Conservation (phyloP, 1,140 invertebrate species). For the Dreissena polymorpha region DNA sequence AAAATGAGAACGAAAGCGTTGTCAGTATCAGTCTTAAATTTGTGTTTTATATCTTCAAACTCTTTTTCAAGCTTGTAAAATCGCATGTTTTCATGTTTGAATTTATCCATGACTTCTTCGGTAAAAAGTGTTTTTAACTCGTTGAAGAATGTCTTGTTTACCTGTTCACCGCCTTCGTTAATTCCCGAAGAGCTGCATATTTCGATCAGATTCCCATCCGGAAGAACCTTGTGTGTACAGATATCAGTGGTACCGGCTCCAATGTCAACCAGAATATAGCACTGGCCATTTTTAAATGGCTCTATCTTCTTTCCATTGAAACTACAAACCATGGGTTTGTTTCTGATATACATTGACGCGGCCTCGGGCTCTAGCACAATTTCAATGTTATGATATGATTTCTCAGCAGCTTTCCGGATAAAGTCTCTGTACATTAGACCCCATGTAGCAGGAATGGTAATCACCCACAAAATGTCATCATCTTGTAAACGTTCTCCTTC, state of each 20-base stretch:
- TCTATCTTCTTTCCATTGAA: background rate
- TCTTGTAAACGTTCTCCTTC: background rate
- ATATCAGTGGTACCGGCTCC: conserved; percentile 40
- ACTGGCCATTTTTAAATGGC: conserved; percentile 21
- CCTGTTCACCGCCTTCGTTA: background rate
- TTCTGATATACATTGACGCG: conserved; percentile 50
- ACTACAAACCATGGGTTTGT: conserved; percentile 6
- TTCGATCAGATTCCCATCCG: background rate
- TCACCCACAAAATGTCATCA: conserved; percentile 33
- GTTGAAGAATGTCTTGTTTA: background rate
- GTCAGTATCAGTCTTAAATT: background rate
- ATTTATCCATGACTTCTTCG: background rate
- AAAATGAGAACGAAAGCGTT: no score
- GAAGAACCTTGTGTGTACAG: background rate
- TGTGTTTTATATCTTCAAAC: conserved; percentile 14
- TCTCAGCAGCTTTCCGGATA: conserved; percentile 48
- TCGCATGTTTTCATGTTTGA: background rate
- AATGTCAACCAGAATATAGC: conserved; percentile 50
- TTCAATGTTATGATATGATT: conserved; percentile 24
- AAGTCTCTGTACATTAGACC: conserved; percentile 34
- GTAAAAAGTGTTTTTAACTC: background rate
- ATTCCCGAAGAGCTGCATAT: background rate
- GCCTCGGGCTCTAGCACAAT: conserved; percentile 55
- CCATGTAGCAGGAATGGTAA: conserved; percentile 50
- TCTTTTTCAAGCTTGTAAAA: background rate